Conservation (phyloP, 2,113 vertebrate species). For the Spermophilus dauricus region DNA sequence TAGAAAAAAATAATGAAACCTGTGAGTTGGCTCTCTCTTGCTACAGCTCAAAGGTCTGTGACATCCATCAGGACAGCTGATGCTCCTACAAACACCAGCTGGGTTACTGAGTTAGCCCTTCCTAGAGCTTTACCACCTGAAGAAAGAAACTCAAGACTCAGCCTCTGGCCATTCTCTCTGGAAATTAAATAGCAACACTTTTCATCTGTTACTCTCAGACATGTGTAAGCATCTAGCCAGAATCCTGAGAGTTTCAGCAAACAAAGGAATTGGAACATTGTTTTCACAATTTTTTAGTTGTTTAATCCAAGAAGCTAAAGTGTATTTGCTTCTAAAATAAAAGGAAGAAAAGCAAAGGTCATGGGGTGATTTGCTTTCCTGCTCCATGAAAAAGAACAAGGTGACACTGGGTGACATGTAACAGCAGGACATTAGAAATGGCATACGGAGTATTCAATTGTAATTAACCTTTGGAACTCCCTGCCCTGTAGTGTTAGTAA, state of each 20-base stretch:
- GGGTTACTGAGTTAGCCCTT: background rate
- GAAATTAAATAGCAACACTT: background rate
- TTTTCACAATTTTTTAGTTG: constrained; percentile 33
- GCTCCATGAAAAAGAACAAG: constrained; percentile 23
- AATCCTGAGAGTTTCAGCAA: background rate
- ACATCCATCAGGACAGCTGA: background rate
- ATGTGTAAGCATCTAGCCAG: background rate
- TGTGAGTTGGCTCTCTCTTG: constrained; percentile 9
- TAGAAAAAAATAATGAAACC: background rate
- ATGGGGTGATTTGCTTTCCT: constrained; percentile 28
- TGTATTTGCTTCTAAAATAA: constrained; percentile 71
- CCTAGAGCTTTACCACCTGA: background rate
- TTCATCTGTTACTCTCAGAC: background rate
- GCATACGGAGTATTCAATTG: background rate
- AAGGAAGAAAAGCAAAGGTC: constrained; percentile 51
- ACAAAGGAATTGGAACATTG: constrained; percentile 29
- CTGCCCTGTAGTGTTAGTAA: background rate
- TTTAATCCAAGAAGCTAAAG: constrained; percentile 37
- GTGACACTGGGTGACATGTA: background rate
- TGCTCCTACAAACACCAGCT: background rate
- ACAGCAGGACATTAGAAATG: constrained; percentile 10
- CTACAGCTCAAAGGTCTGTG: background rate
- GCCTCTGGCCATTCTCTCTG: background rate
- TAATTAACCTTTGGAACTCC: constrained; percentile 62
- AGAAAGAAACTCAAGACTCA: background rate